These are phyloP conservation scores for Ptiloglossa arizonensis DNA, from an alignment of 1,140 invertebrate genomes.

Conservation along the genomic window DNA sequence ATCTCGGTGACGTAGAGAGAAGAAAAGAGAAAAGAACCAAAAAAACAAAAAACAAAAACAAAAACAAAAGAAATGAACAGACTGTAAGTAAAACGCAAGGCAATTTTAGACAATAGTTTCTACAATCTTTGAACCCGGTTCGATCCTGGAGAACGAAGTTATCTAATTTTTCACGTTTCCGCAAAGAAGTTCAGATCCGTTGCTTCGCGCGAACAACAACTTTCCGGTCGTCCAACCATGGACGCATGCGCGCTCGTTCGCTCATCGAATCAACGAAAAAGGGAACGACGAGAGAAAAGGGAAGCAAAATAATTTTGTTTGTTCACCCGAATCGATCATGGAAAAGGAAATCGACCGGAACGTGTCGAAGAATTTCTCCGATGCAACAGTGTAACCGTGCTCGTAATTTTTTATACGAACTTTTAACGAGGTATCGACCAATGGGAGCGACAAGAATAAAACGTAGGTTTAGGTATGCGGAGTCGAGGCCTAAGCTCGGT, in stretches of 20 bases:
- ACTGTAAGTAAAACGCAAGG: too few species aligned
- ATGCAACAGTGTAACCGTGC: neutral
- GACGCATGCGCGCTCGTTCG: neutral
- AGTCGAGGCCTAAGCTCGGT: slow-evolving; percentile 42
- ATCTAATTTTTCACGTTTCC: neutral
- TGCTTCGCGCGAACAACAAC: too few species aligned
- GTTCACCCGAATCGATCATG: neutral
- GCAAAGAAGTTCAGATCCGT: too few species aligned
- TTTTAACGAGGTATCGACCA: slow-evolving; percentile 21
- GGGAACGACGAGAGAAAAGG: neutral
- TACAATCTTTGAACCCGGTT: too few species aligned
- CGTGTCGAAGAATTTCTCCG: neutral
- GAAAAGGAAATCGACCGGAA: neutral
- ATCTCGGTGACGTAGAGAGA: neutral
- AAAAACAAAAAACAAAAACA: too few species aligned
- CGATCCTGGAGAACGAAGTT: neutral
- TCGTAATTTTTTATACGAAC: slow-evolving; percentile 27
- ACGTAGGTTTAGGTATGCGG: slow-evolving; percentile 17
- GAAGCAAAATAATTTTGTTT: neutral
- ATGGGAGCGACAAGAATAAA: neutral
- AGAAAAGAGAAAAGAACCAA: neutral
- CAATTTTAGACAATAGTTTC: too few species aligned
- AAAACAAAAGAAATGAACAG: too few species aligned
- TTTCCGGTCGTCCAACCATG: slow-evolving; percentile 6
- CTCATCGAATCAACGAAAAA: neutral